Evolutionary conservation across 37 sponge, comb jelly and placozoan species (phyloP).

Genomic region (Hexactinellida sp.): DNA sequence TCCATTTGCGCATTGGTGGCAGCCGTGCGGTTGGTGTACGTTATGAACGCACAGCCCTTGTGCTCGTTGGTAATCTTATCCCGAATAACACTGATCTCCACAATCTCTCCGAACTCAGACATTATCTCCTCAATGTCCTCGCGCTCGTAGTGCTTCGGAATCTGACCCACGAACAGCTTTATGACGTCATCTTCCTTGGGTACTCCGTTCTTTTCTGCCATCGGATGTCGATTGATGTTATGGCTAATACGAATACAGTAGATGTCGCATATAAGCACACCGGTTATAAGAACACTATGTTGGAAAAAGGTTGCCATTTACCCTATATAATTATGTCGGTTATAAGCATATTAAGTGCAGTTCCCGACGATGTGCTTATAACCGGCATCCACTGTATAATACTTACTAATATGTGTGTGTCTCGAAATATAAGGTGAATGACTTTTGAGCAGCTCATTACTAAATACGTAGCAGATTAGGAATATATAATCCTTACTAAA

Average conservation of each 20-base stretch:
- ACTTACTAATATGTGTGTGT: too few species aligned
- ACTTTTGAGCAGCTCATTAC: too few species aligned
- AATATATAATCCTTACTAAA: too few species aligned
- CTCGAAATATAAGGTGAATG: too few species aligned
- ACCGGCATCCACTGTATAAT: too few species aligned
- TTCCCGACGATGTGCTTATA: too few species aligned
- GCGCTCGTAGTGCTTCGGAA: slow-evolving; percentile 65
- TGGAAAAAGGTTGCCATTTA: too few species aligned
- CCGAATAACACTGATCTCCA: slow-evolving; percentile 48
- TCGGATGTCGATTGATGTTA: background rate
- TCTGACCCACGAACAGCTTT: slow-evolving; percentile 93
- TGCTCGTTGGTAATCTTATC: slow-evolving; percentile 48
- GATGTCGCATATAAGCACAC: too few species aligned
- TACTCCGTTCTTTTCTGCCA: background rate
- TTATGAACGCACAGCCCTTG: slow-evolving; percentile 98
- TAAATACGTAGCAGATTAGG: too few species aligned
- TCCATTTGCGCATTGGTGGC: slow-evolving; percentile 67
- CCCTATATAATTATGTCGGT: too few species aligned
- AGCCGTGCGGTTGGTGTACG: slow-evolving; percentile 50
- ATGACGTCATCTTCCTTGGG: slow-evolving; percentile 57
- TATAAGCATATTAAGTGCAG: too few species aligned
- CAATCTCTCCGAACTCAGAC: slow-evolving; percentile 61
- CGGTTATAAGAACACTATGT: too few species aligned
- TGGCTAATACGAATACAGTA: background rate
- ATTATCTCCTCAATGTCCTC: slow-evolving; percentile 63